Conservation (phyloP, 92 coral and sea anemone species). For the Isaurus tuberculatus region DNA sequence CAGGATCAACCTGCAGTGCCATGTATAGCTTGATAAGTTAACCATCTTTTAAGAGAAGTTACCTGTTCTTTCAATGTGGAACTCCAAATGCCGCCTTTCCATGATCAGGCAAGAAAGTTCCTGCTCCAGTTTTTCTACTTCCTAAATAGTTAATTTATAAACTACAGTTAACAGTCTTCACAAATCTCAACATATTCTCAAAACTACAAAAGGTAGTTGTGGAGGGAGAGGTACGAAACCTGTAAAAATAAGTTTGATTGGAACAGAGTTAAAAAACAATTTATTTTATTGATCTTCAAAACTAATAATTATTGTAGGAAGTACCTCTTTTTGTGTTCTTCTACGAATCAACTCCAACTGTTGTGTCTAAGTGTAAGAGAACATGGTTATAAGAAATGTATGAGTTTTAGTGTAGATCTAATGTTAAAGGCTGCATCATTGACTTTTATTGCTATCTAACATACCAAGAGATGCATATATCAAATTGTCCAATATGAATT, state of each 20-base stretch:
- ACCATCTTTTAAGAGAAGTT: too few relatives aligned
- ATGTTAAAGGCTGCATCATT: too few relatives aligned
- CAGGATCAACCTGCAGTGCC: too few relatives aligned
- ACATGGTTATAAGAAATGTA: not conserved
- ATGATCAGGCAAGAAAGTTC: conserved; percentile 81
- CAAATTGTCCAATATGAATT: too few relatives aligned
- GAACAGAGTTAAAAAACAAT: not conserved
- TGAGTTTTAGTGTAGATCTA: not conserved
- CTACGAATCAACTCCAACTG: conserved; percentile 85
- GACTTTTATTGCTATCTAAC: too few relatives aligned
- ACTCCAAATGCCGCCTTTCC: conserved; percentile 88
- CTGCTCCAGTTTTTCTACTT: conserved; percentile 67
- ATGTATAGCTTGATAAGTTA: too few relatives aligned
- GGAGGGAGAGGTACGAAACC: too few relatives aligned
- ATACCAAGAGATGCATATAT: too few relatives aligned
- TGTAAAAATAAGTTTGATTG: too few relatives aligned
- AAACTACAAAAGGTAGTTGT: too few relatives aligned
- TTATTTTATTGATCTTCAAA: not conserved
- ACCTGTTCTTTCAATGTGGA: conserved; percentile 98
- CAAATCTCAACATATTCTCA: too few relatives aligned
- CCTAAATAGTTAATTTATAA: conserved; percentile 46
- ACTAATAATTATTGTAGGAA: not conserved
- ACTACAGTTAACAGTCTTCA: too few relatives aligned
- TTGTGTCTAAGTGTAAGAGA: conserved; percentile 72
- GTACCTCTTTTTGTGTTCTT: conserved; percentile 62